A percentile compares a stretch with the other conserved stretches of the same genome.
These are phyloP conservation scores for Caprella mutica DNA, from an alignment of 2,888 invertebrate species.

Conservation along the genomic window DNA sequence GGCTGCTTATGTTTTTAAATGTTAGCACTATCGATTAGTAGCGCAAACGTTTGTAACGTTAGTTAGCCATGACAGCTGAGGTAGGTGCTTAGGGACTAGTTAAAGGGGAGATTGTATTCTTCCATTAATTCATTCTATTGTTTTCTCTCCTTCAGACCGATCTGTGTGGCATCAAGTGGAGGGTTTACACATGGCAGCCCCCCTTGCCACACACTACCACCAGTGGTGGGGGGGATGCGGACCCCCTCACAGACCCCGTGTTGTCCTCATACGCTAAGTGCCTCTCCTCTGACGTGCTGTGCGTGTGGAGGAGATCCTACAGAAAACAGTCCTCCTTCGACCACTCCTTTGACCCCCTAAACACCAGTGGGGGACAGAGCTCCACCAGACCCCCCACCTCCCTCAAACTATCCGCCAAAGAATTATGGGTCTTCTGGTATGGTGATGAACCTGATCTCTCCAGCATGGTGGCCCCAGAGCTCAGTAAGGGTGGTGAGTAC, in stretches of 20 bases:
- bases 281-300: slow-evolving; percentile 72
- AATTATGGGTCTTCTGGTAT: slow-evolving; percentile 99
- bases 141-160: slow-evolving; percentile 71
- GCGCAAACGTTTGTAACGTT: too few species aligned
- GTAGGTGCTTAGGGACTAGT: too few species aligned
- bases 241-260: slow-evolving; percentile 76
- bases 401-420: slow-evolving; percentile 50
- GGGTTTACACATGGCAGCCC: slow-evolving; percentile 46
- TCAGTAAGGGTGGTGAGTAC: slow-evolving; percentile 24
- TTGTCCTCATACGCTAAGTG: slow-evolving; percentile 64
- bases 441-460: slow-evolving; percentile 75
- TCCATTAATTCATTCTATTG: slow-evolving; percentile 11
- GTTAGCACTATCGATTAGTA: too few species aligned
- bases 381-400: slow-evolving; percentile 39
- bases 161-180: slow-evolving; percentile 98
- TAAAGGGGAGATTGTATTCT: too few species aligned
- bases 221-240: slow-evolving; percentile 20
- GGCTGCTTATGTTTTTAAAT: too few species aligned
- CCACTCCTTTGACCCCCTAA: slow-evolving; percentile 21
- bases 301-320: slow-evolving; percentile 89
- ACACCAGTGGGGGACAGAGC: slow-evolving; percentile 10
- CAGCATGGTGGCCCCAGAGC: slow-evolving; percentile 30
- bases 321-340: slow-evolving; percentile 22
- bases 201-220: slow-evolving; percentile 22
- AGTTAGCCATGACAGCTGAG: too few species aligned